phyloP scores from a whole-genome alignment of 2,888 invertebrate genomes.

The Coelopa pilipes region DNA sequence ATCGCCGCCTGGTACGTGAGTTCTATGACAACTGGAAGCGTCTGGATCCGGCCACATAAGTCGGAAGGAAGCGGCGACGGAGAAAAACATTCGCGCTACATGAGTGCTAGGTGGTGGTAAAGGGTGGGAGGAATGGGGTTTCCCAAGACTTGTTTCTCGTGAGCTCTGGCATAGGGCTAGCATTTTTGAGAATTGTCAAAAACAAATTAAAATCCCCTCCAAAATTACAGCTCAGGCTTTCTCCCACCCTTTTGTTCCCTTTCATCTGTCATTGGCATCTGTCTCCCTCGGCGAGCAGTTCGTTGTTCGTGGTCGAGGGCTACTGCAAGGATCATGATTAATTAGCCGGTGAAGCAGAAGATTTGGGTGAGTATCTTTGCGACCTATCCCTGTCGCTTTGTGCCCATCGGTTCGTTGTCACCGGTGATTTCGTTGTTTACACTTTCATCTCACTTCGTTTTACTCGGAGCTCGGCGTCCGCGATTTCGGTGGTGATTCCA shows the following conservation, averaged over 20 bases:
- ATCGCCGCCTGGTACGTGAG: slow-evolving; percentile 83
- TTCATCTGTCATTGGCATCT: too few species aligned
- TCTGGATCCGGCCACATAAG: slow-evolving; percentile 78
- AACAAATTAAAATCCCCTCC: too few species aligned
- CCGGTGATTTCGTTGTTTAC: slow-evolving; percentile 9
- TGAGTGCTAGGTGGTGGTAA: slow-evolving; percentile 74
- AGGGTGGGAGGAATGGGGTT: background rate
- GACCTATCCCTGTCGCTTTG: background rate
- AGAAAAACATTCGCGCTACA: slow-evolving; percentile 86
- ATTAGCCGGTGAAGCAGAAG: slow-evolving; percentile 90
- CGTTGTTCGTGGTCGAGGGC: slow-evolving; percentile 80
- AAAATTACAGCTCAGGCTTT: too few species aligned
- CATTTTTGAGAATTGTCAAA: too few species aligned
- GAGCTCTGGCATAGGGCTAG: too few species aligned
- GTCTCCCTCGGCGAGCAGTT: slow-evolving; percentile 70
- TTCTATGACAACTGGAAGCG: slow-evolving; percentile 89
- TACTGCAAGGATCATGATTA: slow-evolving; percentile 96
- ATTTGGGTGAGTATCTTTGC: slow-evolving; percentile 84
- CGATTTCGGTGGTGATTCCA: slow-evolving; percentile 1
- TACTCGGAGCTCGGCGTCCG: slow-evolving; percentile 6
- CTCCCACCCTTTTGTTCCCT: slow-evolving; percentile 17
- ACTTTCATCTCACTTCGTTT: slow-evolving; percentile 16
- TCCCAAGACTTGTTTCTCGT: too few species aligned
- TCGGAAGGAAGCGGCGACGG: too few species aligned
- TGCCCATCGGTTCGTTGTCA: slow-evolving; percentile 9